Conservation (phyloP, 23 tunicate genomes). For the Trididemnum miniatum region DNA sequence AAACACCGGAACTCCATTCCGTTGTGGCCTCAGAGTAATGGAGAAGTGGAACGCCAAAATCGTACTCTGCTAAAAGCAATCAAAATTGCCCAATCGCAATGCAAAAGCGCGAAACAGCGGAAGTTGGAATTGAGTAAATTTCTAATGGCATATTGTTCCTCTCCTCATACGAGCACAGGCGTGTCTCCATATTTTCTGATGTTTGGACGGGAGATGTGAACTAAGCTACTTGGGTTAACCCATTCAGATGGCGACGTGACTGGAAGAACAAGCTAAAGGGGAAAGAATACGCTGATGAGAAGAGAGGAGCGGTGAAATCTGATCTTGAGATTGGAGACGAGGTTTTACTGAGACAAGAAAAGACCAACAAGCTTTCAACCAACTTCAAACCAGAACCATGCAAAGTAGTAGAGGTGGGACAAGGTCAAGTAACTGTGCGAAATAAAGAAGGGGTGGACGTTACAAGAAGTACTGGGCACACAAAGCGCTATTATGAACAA, state of each 20-base stretch:
- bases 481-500: neutral
- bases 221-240: slow-evolving; percentile 19
- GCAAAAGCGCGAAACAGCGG: too few species aligned
- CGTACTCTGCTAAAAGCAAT: too few species aligned
- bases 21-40: too few species aligned
- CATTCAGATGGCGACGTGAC: slow-evolving; percentile 21
- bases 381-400: neutral
- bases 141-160: too few species aligned
- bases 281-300: slow-evolving; percentile 23
- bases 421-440: slow-evolving; percentile 23
- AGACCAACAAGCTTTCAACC: too few species aligned
- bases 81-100: too few species aligned
- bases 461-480: neutral
- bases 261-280: slow-evolving; percentile 27
- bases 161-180: slow-evolving; percentile 13
- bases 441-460: slow-evolving; percentile 17
- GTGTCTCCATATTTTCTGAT: slow-evolving; percentile 7
- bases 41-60: too few species aligned
- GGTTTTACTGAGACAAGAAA: too few species aligned
- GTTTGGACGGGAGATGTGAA: slow-evolving; percentile 31
- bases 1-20: too few species aligned
- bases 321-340: slow-evolving; percentile 33
- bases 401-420: neutral
- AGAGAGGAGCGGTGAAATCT: slow-evolving; percentile 25
- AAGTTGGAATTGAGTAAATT: too few species aligned